Conservation (phyloP, 1,140 invertebrate genomes). For the Drosophila willistoni region DNA sequence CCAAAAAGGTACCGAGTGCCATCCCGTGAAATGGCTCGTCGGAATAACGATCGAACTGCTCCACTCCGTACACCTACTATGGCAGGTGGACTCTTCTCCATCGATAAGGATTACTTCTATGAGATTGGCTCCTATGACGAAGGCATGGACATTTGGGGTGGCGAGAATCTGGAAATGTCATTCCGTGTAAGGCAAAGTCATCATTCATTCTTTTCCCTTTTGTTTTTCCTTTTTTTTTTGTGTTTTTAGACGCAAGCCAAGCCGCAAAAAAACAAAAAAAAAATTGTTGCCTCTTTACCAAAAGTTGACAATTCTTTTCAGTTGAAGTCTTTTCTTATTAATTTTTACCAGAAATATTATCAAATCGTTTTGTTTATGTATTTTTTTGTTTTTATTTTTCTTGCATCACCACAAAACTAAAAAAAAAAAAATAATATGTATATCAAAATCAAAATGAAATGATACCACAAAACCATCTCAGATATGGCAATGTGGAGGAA, state of each 20-base stretch:
- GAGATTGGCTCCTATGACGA: slow-evolving; percentile 98
- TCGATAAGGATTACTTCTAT: slow-evolving; percentile 98
- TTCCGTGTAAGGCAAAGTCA: slow-evolving; percentile 92
- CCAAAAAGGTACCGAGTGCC: slow-evolving; percentile 95
- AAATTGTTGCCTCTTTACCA: slow-evolving; percentile 43
- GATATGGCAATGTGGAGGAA: slow-evolving; percentile 99
- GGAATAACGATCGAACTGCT: slow-evolving; percentile 94
- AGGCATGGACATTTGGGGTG: slow-evolving; percentile 99
- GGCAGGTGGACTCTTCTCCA: slow-evolving; percentile 99
- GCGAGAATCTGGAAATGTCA: slow-evolving; percentile 99
- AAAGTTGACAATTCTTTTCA: slow-evolving; percentile 28
- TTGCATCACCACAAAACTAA: slow-evolving; percentile 40
- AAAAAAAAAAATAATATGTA: slow-evolving; percentile 31
- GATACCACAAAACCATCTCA: slow-evolving; percentile 83
- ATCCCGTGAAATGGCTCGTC: slow-evolving; percentile 95
- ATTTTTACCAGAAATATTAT: slow-evolving; percentile 33
- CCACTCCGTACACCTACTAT: slow-evolving; percentile 98
- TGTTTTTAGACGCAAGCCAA: slow-evolving; percentile 64
- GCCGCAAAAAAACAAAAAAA: slow-evolving; percentile 63
- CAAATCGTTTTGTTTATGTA: slow-evolving; percentile 1
- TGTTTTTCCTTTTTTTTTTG: slow-evolving; percentile 46
- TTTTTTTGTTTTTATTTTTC: not conserved
- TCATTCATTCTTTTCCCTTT: slow-evolving; percentile 16
- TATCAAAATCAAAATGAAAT: slow-evolving; percentile 55
- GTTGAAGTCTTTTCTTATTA: slow-evolving; percentile 13